Base-by-base conservation (phyloP, 2,888 invertebrate genomes). In the Dynastes hyllus region DNA sequence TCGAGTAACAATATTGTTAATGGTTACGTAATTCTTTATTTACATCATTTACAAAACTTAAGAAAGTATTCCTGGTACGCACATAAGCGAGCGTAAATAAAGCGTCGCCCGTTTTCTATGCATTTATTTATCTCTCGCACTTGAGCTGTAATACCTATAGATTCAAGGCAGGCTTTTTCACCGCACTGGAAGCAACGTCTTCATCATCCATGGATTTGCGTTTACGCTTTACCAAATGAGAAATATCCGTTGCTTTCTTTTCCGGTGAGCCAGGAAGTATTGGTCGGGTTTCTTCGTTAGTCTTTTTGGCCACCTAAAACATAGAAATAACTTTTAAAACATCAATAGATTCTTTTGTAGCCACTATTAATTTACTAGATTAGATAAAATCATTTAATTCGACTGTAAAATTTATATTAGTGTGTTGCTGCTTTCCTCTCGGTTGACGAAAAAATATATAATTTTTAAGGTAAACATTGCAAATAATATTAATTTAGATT, bases 151-250 rank as follows among this genome's bases (percentile, higher is more conserved):
- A 37, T 6, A 45, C 13, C 45, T 61, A 73, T 22, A 73, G 55
- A 51, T 73, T 37, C 50, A 78, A 66, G 32, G 80, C 55, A 61
- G 91, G 89, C 84, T 92, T 93, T 86, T 95, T 95, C 22, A 92
- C 90, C 0, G 93, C 92, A 67, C 90, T 90, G 55, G 87, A 86
- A 32, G 89, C 88, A 58, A 88, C 86, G 0, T 91, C 90, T 0
- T 90, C 88, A 29, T 91, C 91, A 0, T 93, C 93, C 53, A 93
- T 93, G 0, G 92, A 90, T 88, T 95, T 95, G 83, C 94, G 91
- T 88, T 96, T 96, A 53, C 94, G 90, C 84, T 93, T 94, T 81
- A 97, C 94, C 79, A 97, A 91, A 88, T 97, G 96, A 0, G 95
- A 94, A 81, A 97, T 96, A 86, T 96, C 93, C 9, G 92, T 93